Base-by-base conservation (phyloP, 2,888 invertebrate genomes). In the Prostheceraeus crozeri region DNA sequence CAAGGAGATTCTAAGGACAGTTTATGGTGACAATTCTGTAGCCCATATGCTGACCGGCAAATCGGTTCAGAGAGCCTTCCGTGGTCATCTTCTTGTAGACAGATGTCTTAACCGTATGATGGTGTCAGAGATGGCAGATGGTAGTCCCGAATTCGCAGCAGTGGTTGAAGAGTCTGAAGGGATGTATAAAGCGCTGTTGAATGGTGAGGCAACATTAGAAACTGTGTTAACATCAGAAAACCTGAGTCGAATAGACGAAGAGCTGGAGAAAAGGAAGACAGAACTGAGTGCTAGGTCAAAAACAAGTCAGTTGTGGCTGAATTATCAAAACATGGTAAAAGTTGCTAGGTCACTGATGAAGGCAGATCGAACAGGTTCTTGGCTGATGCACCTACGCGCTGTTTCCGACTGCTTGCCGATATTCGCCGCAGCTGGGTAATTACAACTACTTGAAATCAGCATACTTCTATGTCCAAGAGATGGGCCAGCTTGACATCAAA, bases 401-500 rank as follows among this genome's bases (percentile, higher is more conserved):
- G 58, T 58, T 19, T 10, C 40, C 25, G 61, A 63, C 14, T 16
- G 46, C 25, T 56, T 63, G 35, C 55, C 59, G 10, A 59, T 63
- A 25, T 63, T 63, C 31, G 59, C 52, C 19, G 56, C 59, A 21
- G 57, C 63, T n/a, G 57, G 57, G 28, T 61, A 59, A 62, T 30
- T 52, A 19, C 57, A 62, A 62, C 52, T 63, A 63, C 36, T 45
- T 58, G 14, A 62, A 64, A 36, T 59, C 61, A 31, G 59, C 59
- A 28, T 59, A 62, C 36, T 27, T 61, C 6, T 62, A 64, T 48
- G 1, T 56, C n/a, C 57, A 63, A 30, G 36, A 60, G 19, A 60
- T 60, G 60, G 21, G 21, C 2, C n/a, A 46, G 16, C 45, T 59
- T 8, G 28, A 58, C 35, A 48, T 10, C n/a, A 48, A 48, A 40